Evolutionary conservation across 2,888 invertebrate species (phyloP).

Genomic region (Acanthosoma haemorrhoidale): DNA sequence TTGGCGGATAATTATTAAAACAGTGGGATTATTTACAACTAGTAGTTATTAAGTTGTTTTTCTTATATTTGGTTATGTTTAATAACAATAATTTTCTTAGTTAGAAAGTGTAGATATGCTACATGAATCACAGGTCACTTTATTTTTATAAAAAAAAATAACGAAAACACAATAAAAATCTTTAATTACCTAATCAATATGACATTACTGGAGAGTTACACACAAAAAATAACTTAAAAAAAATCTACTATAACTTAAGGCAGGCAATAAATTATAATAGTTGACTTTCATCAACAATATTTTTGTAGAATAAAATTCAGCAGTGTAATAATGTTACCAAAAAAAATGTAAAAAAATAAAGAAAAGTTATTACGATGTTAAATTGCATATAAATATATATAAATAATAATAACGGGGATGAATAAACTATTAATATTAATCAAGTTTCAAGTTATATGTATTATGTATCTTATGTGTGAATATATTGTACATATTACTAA

Average conservation of each 20-base stretch:
- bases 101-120: no score
- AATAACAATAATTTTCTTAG: no score
- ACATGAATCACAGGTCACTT: background rate
- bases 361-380: constrained; percentile 26
- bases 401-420: constrained; percentile 17
- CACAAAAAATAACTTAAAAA: background rate
- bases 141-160: constrained; percentile 5
- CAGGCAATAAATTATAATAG: constrained; percentile 29
- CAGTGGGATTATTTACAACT: no score
- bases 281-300: constrained; percentile 31
- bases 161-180: background rate
- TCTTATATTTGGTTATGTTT: no score
- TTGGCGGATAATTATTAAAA: no score
- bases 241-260: constrained; percentile 29
- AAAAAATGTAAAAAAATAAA: constrained; percentile 13
- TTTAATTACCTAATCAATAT: background rate
- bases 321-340: constrained; percentile 18
- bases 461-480: constrained; percentile 23
- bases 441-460: constrained; percentile 23
- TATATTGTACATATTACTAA: constrained; percentile 25
- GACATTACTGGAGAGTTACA: constrained; percentile 3
- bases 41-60: no score
- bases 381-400: constrained; percentile 27
- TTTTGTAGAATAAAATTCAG: constrained; percentile 28
- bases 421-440: constrained; percentile 25